Evolutionary conservation across 2,888 invertebrate genomes (phyloP).

Genomic region (Trissoscelio sp.): DNA sequence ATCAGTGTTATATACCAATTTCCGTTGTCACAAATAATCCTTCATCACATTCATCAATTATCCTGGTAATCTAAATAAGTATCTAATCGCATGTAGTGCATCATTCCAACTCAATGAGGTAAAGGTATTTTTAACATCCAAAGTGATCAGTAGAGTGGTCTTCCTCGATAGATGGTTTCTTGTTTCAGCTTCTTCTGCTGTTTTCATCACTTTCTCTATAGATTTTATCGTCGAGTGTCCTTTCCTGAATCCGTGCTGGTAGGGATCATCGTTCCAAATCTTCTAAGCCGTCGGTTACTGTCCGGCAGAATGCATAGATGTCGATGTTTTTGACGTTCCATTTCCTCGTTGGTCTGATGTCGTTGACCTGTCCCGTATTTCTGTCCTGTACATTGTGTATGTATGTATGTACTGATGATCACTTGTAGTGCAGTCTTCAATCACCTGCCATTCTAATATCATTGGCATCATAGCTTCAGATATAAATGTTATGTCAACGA

Average conservation of each 20-base stretch:
- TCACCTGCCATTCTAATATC: conserved; percentile 27
- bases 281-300: too few species aligned
- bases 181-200: background rate
- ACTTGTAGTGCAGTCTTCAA: conserved; percentile 52
- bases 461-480: background rate
- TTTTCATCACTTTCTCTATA: background rate
- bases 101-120: background rate
- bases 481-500: conserved; percentile 53
- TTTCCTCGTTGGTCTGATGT: too few species aligned
- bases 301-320: too few species aligned
- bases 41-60: too few species aligned
- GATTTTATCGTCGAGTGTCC: background rate
- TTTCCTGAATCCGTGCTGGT: conserved; percentile 1
- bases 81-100: too few species aligned
- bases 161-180: background rate
- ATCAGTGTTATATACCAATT: too few species aligned
- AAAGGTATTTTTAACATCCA: conserved; percentile 13
- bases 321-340: too few species aligned
- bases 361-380: too few species aligned
- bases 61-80: too few species aligned
- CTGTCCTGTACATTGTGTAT: background rate
- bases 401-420: conserved; percentile 63
- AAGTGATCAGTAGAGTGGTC: background rate
- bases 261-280: too few species aligned
- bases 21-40: too few species aligned